Conservation (phyloP, 1,140 invertebrate species). For the Leptinotarsa lineolata region DNA sequence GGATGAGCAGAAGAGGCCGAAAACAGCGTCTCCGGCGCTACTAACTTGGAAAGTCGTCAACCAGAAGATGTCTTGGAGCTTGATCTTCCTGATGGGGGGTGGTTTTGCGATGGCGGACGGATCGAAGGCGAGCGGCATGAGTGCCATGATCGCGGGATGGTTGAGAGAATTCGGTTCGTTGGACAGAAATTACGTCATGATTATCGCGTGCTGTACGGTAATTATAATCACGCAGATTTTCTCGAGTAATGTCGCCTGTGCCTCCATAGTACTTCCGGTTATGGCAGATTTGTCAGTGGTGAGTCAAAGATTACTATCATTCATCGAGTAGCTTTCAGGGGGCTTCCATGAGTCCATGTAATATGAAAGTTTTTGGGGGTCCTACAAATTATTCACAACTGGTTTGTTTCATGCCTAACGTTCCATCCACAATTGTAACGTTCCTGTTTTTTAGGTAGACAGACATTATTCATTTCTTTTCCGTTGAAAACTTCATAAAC, state of each 20-base stretch:
- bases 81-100: conserved; percentile 71
- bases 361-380: too few relatives aligned
- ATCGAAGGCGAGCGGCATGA: conserved; percentile 76
- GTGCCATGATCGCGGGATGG: conserved; percentile 70
- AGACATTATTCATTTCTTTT: too few relatives aligned
- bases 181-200: conserved; percentile 61
- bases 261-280: conserved; percentile 82
- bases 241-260: conserved; percentile 81
- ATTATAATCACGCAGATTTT: conserved; percentile 73
- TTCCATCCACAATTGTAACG: too few relatives aligned
- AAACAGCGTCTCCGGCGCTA: conserved; percentile 65
- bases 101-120: conserved; percentile 88
- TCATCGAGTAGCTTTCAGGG: too few relatives aligned
- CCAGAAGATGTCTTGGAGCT: conserved; percentile 77
- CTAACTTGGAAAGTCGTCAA: conserved; percentile 77
- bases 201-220: conserved; percentile 62
- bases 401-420: too few relatives aligned
- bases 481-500: too few relatives aligned
- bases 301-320: conserved; percentile 10
- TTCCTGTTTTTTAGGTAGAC: too few relatives aligned
- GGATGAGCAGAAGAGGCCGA: conserved; percentile 64
- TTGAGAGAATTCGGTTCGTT: conserved; percentile 62
- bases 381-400: too few relatives aligned
- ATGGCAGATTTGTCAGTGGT: conserved; percentile 68
- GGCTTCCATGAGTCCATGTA: too few relatives aligned